Conservation (phyloP, 2,888 invertebrate species). For the Digitonthophagus gazella region DNA sequence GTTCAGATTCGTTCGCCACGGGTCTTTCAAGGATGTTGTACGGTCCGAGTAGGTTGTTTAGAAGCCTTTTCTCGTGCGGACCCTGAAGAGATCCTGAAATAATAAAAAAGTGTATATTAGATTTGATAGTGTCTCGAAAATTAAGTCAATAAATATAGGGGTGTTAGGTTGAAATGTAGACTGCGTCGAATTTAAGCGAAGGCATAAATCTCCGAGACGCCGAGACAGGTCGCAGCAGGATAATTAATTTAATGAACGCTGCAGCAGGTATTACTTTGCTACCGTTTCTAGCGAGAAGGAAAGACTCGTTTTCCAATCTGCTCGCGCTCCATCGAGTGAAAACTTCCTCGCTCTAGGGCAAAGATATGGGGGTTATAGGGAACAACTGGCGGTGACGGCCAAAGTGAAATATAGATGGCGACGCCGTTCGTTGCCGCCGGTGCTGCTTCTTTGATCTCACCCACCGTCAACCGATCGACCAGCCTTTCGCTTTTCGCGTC, state of each 20-base stretch:
- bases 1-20: constrained; percentile 88
- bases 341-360: not conserved
- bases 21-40: constrained; percentile 90
- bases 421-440: not conserved
- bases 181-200: not conserved
- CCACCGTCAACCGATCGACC: not conserved
- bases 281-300: not conserved
- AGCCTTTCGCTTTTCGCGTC: not conserved
- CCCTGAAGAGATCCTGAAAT: constrained; percentile 84
- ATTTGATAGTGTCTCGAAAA: not conserved
- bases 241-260: not conserved
- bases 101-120: not conserved
- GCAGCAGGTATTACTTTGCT: not conserved
- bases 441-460: not conserved
- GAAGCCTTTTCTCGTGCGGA: constrained; percentile 82
- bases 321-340: not conserved
- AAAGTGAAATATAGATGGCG: not conserved
- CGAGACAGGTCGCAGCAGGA: not conserved
- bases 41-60: constrained; percentile 76
- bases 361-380: not conserved
- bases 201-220: not conserved
- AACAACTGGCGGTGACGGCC: not conserved
- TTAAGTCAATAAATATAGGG: not conserved
- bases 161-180: not conserved
- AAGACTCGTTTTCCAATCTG: not conserved